Conservation (phyloP, 2,888 invertebrate genomes). For the Busseola fusca region DNA sequence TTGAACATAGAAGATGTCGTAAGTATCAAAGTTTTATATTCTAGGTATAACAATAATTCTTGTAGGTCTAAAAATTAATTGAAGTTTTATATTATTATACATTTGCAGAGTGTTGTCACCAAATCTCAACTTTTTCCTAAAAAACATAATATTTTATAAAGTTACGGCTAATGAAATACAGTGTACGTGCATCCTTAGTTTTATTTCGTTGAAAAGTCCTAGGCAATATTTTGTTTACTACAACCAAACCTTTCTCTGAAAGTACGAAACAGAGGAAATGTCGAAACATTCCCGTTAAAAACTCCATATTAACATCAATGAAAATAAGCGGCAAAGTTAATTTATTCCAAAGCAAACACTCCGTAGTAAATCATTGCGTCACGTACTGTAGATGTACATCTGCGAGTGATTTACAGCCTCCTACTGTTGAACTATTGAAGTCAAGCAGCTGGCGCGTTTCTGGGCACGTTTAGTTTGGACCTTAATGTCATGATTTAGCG, state of each 20-base stretch:
- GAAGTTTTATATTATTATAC: too few relatives aligned
- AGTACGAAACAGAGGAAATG: conserved; percentile 7
- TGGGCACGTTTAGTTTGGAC: not conserved
- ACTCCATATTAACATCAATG: conserved; percentile 43
- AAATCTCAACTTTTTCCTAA: not conserved
- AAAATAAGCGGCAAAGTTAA: conserved; percentile 51
- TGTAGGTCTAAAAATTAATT: too few relatives aligned
- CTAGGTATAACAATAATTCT: too few relatives aligned
- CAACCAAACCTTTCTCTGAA: conserved; percentile 7
- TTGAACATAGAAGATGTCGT: not conserved
- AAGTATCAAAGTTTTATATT: not conserved
- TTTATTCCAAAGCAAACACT: conserved; percentile 48
- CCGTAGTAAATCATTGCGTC: conserved; percentile 28
- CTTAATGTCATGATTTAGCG: not conserved
- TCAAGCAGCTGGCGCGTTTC: conserved; percentile 27
- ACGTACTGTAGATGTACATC: conserved; percentile 28
- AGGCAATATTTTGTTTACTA: not conserved
- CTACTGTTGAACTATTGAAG: conserved; percentile 27
- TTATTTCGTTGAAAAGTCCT: not conserved
- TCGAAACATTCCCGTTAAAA: conserved; percentile 28
- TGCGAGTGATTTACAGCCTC: conserved; percentile 34
- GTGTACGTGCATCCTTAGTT: too few relatives aligned
- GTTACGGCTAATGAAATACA: not conserved
- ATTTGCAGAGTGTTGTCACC: not conserved
- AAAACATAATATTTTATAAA: not conserved